Base-by-base conservation (phyloP, 2,113 vertebrate species). In the Cynocephalus volans region DNA sequence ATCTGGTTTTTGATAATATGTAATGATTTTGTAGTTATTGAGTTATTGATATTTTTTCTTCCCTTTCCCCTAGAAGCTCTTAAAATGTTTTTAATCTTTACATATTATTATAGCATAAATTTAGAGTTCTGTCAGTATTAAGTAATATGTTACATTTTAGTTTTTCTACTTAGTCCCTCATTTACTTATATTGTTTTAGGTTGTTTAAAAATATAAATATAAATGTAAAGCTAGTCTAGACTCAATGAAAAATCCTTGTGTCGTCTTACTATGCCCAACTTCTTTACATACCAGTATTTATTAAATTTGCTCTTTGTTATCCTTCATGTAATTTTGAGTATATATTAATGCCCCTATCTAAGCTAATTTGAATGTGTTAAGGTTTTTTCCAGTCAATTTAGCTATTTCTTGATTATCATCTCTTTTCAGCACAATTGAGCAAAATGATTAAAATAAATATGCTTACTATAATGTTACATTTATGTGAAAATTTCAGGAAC, bases 331-430 rank as follows among this genome's bases (percentile, higher is more conserved):
- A 36, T 69, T 70, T 82, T 31, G 21, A 26, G 24, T 6, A 33
- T 72, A 72, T 88, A 8, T 58, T 5, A 28, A n/a, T 82, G 0
- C 6, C 19, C 31, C 17, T 69, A 28, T 26, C 56, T 93, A 92
- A 92, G 15, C 9, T 73, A 73, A 56, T 65, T 84, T 77, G 26
- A 92, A 62, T 81, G n/a, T 75, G 10, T 14, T 48, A 90, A 96
- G 11, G 88, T 69, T 95, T 65, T 84, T n/a, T 26, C 3, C 10
- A 23, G 12, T 64, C 54, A 52, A n/a, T 82, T 95, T 80, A 50
- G 3, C 45, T 77, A 58, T 50, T 60, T 12, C 13, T 72, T 80
- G 13, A 45, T 93, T 54, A 70, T 75, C 4, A 73, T 91, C n/a
- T 60, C 28, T 60, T 96, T 94, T 73, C 41, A 75, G 4, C 11